phyloP scores from a whole-genome alignment of 2,797 vertebrate genomes.

The Acanthurus leucopareius region DNA sequence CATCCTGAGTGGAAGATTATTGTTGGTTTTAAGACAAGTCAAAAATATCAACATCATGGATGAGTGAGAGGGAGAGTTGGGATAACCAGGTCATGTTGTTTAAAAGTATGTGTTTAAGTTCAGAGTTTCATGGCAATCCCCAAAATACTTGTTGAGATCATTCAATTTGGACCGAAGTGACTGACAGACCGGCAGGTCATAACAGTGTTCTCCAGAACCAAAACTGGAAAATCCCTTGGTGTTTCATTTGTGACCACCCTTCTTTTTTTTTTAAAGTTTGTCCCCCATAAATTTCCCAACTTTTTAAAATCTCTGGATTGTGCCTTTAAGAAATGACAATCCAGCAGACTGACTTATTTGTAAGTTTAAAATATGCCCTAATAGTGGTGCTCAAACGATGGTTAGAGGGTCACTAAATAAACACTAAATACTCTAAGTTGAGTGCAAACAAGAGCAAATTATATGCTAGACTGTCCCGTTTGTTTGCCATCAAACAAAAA shows the following conservation, averaged over 20 bases:
- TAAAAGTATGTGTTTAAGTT: background rate
- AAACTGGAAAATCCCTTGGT: background rate
- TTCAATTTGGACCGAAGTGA: background rate
- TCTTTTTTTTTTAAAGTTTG: background rate
- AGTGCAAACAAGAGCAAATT: background rate
- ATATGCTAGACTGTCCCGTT: background rate
- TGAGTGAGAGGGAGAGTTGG: background rate
- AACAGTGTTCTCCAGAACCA: background rate
- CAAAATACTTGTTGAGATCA: background rate
- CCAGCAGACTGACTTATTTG: background rate
- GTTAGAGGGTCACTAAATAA: background rate
- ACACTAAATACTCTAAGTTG: background rate
- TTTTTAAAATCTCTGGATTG: background rate
- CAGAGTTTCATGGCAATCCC: background rate
- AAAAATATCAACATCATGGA: background rate
- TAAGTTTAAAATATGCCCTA: background rate
- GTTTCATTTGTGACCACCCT: background rate
- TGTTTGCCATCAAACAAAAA: slow-evolving; percentile 15
- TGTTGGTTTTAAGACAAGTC: background rate
- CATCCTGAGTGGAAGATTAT: background rate
- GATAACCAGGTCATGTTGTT: background rate
- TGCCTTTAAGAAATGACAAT: too few species aligned
- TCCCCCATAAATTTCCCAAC: background rate
- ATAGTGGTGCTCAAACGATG: background rate
- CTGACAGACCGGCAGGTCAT: background rate